Evolutionary conservation across 2,888 invertebrate genomes (phyloP), one percentile per base, ranked within the genome.

Genomic region (Furcula furcula): DNA sequence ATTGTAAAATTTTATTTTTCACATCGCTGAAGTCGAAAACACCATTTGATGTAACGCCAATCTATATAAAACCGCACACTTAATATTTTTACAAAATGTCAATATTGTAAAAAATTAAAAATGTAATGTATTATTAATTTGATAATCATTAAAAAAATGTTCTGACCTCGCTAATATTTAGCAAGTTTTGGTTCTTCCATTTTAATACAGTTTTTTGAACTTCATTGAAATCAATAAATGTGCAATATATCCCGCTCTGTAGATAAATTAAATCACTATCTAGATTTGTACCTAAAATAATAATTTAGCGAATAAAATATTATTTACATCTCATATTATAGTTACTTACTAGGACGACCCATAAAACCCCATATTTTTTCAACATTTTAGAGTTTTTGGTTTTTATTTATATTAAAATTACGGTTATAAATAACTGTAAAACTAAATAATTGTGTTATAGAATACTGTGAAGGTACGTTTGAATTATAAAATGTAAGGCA

Each of bases 1-100:
- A 88, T 65, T 88, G 87, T 13, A 87, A 40, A 47, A 88, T 65
- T 75, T 88, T 88, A 47, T 85, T 88, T 68, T 88, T 88, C 1
- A 88, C 81, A 34, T 86, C 83, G 46, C 66, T 76, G 27, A 88
- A 70, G 54, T 88, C 88, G 55, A 88, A 85, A 15, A 84, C 74
- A 14, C 86, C 87, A 36, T 84, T 84, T 18, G 79, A 61, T 7
- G 75, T 58, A 12, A 72, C 83, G 12, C 80, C 83, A 23, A 79
- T 65, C 87, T 88, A 9, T 49, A 66, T 48, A n/a, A n/a, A n/a
- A n/a, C n/a, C n/a, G n/a, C n/a, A n/a, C n/a, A 34, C 14, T 39
- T 4, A 25, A 13, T 1, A 5, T n/a, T 25, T 25, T 9, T 22
- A 25, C 1, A 1, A 21, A 9, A n/a, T 11, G 4, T 7, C n/a